Evolutionary conservation across 2,113 vertebrate genomes (phyloP).

Genomic region (Bujurquina vittata): DNA sequence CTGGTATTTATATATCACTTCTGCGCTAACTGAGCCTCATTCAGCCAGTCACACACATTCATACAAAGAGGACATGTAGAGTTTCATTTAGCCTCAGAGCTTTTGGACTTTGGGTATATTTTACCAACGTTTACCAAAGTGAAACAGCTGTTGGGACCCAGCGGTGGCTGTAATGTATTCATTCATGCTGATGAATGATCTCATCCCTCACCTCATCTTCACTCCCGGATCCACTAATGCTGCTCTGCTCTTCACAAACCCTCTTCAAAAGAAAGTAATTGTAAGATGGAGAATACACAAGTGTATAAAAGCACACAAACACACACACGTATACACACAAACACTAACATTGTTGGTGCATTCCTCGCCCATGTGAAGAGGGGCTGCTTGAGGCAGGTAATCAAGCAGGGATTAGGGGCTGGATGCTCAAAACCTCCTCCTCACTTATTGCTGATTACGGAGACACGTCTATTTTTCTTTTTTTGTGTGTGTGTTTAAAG

Average conservation of each 20-base stretch:
- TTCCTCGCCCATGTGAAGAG: background rate
- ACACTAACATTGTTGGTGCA: no score
- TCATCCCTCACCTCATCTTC: conserved; percentile 12
- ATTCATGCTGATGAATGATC: conserved; percentile 31
- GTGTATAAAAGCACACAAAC: background rate
- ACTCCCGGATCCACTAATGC: background rate
- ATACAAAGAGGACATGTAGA: background rate
- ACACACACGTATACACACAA: background rate
- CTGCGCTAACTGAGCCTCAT: no score
- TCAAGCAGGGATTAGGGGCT: conserved; percentile 43
- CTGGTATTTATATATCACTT: no score
- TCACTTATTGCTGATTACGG: background rate
- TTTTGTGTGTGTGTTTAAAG: background rate
- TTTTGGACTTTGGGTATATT: background rate
- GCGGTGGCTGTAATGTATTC: background rate
- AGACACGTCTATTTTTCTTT: rapidly evolving
- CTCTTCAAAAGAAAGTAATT: conserved; percentile 19
- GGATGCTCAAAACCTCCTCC: background rate
- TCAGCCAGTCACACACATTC: no score
- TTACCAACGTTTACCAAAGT: background rate
- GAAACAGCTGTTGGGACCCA: background rate
- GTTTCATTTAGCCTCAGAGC: background rate
- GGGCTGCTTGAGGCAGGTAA: conserved; percentile 39
- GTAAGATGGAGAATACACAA: background rate
- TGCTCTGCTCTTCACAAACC: background rate